A percentile compares a stretch with the other conserved stretches of the same genome.
Conservation (phyloP, 37 sponge, comb jelly and placozoan genomes). For the Amphimedon queenslandica region DNA sequence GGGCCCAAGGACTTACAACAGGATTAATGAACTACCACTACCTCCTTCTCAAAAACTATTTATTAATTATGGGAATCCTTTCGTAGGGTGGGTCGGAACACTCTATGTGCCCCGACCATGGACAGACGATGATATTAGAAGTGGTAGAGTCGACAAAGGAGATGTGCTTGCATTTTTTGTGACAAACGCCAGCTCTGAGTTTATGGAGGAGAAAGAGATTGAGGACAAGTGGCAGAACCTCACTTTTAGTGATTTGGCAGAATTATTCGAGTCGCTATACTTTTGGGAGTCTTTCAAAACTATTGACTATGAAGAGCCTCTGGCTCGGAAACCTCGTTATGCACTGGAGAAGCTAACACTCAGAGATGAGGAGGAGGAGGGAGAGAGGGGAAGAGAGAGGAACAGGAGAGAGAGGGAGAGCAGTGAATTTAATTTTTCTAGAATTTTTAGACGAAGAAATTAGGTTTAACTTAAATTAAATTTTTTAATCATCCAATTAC, state of each 20-base stretch:
- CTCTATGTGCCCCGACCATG: conserved; percentile 35
- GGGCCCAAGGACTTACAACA: conserved; percentile 15
- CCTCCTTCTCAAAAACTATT: conserved; percentile 41
- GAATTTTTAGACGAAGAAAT: too few relatives aligned
- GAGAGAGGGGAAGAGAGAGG: not conserved
- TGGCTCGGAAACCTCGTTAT: conserved; percentile 28
- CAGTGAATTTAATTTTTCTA: too few relatives aligned
- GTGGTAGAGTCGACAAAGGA: not conserved
- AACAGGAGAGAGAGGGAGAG: not conserved
- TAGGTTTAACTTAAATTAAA: too few relatives aligned
- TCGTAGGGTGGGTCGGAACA: conserved; percentile 28
- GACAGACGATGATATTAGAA: conserved; percentile 34
- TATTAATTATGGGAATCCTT: conserved; percentile 38
- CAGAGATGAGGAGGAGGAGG: not conserved
- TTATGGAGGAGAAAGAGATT: conserved; percentile 16
- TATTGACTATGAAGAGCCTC: conserved; percentile 31
- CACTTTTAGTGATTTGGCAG: conserved; percentile 12
- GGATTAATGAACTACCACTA: conserved; percentile 28
- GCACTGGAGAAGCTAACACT: not conserved
- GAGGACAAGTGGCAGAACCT: not conserved
- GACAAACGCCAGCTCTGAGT: conserved; percentile 29
- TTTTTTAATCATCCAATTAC: too few relatives aligned
- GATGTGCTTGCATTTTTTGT: conserved; percentile 33
- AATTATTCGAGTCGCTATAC: conserved; percentile 30
- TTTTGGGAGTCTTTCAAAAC: conserved; percentile 44